Evolutionary conservation across 2,888 invertebrate species (phyloP).

Genomic region (Aspidapion aeneum): DNA sequence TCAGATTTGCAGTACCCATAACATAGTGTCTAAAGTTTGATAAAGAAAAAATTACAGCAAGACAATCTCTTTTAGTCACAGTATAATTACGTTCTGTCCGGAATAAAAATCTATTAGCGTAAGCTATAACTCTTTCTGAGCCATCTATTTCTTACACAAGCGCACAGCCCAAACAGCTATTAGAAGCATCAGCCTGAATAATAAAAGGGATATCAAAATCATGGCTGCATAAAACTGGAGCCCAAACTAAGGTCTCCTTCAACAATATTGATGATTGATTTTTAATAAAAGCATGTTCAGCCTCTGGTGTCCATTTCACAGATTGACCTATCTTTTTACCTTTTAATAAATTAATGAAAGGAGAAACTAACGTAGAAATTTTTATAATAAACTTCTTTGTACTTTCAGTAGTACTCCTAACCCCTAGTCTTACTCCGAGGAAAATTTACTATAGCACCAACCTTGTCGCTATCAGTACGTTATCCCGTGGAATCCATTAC

Average conservation of each 20-base stretch:
- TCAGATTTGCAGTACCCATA: background rate
- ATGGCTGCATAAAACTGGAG: slow-evolving; percentile 25
- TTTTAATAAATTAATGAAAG: slow-evolving; percentile 15
- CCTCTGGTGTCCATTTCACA: slow-evolving; percentile 28
- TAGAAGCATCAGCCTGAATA: slow-evolving; percentile 32
- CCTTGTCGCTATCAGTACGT: slow-evolving; percentile 13
- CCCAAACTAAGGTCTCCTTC: slow-evolving; percentile 27
- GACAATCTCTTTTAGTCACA: too few species aligned
- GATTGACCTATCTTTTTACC: slow-evolving; percentile 18
- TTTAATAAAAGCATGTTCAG: slow-evolving; percentile 19
- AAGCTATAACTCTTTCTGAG: slow-evolving; percentile 19
- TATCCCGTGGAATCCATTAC: slow-evolving; percentile 12
- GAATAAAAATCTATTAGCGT: too few species aligned
- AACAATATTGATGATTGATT: too few species aligned
- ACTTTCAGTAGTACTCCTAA: slow-evolving; percentile 30
- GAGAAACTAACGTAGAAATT: slow-evolving; percentile 14
- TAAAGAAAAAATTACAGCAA: slow-evolving; percentile 18
- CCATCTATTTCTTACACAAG: slow-evolving; percentile 22
- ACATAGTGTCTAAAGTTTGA: too few species aligned
- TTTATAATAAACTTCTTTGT: background rate
- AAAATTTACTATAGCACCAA: slow-evolving; percentile 24
- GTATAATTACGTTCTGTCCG: too few species aligned
- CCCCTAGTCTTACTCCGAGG: slow-evolving; percentile 24
- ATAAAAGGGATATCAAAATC: slow-evolving; percentile 28
- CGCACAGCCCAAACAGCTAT: slow-evolving; percentile 31